Percentiles rank a stretch among this genome's conserved stretches.
These are phyloP conservation scores for Morpho helenor DNA, from an alignment of 2,888 invertebrate genomes.

Conservation along the genomic window DNA sequence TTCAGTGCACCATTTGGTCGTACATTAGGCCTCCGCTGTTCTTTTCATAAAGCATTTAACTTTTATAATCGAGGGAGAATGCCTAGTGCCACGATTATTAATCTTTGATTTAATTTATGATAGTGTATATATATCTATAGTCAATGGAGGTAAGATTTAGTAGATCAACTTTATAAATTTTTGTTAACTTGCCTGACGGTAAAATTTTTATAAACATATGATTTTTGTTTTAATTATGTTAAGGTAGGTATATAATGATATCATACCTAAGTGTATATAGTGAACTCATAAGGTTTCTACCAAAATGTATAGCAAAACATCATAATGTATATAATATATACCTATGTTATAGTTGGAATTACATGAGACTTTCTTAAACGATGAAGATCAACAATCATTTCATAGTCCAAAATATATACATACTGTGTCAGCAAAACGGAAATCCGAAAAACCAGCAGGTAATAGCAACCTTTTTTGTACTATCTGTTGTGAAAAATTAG, in stretches of 20 bases:
- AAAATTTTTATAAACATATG: too few relatives aligned
- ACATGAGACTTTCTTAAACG: slow-evolving; percentile 50
- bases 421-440: slow-evolving; percentile 43
- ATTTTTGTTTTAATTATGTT: too few relatives aligned
- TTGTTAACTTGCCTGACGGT: too few relatives aligned
- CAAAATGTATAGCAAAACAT: neutral
- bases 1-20: slow-evolving; percentile 42
- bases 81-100: slow-evolving; percentile 16
- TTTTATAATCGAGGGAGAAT: slow-evolving; percentile 18
- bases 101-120: slow-evolving; percentile 11
- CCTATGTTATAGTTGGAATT: slow-evolving; percentile 38
- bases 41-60: slow-evolving; percentile 20
- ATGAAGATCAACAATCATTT: slow-evolving; percentile 49
- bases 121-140: slow-evolving; percentile 12
- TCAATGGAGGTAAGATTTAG: slow-evolving; percentile 57
- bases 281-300: too few relatives aligned
- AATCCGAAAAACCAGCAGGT: slow-evolving; percentile 50
- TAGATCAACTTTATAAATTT: too few relatives aligned
- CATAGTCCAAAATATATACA: slow-evolving; percentile 43
- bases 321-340: neutral
- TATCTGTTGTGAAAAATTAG: too few relatives aligned
- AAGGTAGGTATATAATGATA: too few relatives aligned
- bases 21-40: slow-evolving; percentile 48
- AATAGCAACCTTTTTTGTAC: slow-evolving; percentile 32
- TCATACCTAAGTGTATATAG: too few relatives aligned